These are phyloP conservation scores for Platichthys flesus DNA, from an alignment of 2,113 vertebrate species.

Conservation along the genomic window DNA sequence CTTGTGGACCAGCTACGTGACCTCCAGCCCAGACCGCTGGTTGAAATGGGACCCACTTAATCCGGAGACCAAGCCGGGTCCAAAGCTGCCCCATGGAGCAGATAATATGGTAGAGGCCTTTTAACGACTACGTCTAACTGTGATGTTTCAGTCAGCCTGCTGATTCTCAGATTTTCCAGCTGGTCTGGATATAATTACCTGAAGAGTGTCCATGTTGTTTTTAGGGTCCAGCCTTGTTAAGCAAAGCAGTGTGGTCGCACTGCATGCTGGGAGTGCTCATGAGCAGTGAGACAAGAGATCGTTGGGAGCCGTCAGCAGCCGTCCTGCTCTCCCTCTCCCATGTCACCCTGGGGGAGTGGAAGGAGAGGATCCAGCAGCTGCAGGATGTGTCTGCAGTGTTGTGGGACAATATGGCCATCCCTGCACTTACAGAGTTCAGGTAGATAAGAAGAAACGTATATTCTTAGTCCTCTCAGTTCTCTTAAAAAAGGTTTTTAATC, in stretches of 20 bases:
- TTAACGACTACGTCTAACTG: neutral
- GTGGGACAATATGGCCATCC: conserved; percentile 91
- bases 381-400: conserved; percentile 85
- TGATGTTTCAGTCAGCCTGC: neutral
- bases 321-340: conserved; percentile 86
- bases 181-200: neutral
- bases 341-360: conserved; percentile 91
- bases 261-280: conserved; percentile 92
- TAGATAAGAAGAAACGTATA: conserved; percentile 51
- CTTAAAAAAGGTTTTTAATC: neutral
- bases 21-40: conserved; percentile 90
- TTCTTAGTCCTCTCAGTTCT: neutral
- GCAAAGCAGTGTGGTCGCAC: conserved; percentile 89
- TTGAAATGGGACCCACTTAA: conserved; percentile 86
- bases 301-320: conserved; percentile 85
- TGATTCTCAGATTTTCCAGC: neutral
- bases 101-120: conserved; percentile 64
- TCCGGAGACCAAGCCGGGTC: conserved; percentile 37
- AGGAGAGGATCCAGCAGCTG: conserved; percentile 89
- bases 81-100: conserved; percentile 53
- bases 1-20: conserved; percentile 91
- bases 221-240: conserved; percentile 91
- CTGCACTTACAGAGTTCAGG: conserved; percentile 88
- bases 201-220: conserved; percentile 2
- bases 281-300: conserved; percentile 76